These are phyloP conservation scores for Turritopsis rubra DNA, from an alignment of 30 jellyfish, hydroid and myxozoan genomes.

Conservation along the genomic window DNA sequence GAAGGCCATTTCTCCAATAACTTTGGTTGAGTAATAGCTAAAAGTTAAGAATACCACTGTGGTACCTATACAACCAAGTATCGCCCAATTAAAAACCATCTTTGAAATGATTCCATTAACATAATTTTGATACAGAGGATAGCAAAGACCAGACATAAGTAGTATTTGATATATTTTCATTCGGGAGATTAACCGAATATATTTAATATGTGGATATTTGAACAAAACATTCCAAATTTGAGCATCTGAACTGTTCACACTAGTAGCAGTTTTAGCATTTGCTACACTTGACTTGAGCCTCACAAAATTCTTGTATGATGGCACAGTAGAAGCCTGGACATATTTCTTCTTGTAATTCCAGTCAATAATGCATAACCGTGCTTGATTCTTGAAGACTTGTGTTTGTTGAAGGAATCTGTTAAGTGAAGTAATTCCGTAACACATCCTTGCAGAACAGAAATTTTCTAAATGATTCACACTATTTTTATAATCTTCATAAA, in stretches of 20 bases:
- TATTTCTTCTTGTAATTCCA: background rate
- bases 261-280: background rate
- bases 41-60: constrained; percentile 1
- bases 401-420: too few species aligned
- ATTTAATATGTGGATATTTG: constrained; percentile 20
- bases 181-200: constrained; percentile 21
- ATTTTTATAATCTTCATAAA: too few species aligned
- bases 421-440: too few species aligned
- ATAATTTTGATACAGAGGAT: constrained; percentile 21
- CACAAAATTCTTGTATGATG: background rate
- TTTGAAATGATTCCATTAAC: constrained; percentile 6
- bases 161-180: constrained; percentile 30
- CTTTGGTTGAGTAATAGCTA: constrained; percentile 32
- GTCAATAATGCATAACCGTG: background rate
- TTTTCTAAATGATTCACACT: too few species aligned
- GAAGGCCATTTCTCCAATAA: constrained; percentile 28
- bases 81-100: background rate
- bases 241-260: background rate
- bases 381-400: too few species aligned
- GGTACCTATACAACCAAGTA: constrained; percentile 26
- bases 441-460: too few species aligned
- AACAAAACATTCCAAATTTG: constrained; percentile 28
- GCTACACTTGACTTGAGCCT: background rate
- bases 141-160: constrained; percentile 18
- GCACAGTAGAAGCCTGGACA: background rate